Base-by-base conservation (phyloP, 1,140 invertebrate genomes). In the Trichoplusia ni region DNA sequence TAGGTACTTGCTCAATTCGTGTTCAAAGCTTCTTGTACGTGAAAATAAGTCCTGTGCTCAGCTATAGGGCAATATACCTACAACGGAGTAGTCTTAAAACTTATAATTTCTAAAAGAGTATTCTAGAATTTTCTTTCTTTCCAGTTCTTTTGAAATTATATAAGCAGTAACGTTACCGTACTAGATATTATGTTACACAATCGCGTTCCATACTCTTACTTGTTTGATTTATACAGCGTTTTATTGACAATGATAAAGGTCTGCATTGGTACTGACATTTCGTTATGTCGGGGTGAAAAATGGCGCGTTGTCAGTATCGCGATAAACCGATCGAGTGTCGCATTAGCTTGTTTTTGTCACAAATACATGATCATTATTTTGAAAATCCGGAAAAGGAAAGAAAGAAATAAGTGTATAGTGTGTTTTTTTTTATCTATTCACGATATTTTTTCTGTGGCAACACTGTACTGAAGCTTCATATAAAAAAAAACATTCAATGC, bases 231-330 rank as follows among this genome's bases (percentile, higher is more conserved):
- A 79, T 71, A 79, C 71, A 79, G 40, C 58, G 58, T 66, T 73
- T 74, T 74, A 75, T 76, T 80, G 77, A 80, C 78, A 80, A 75
- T 80, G 75, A 80, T 67, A 75, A 71, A 80, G 78, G 78, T 78
- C 69, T 61, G 60, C 64, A 58, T 64, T 71, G 77, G 47, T 61
- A 51, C 71, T 73, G 78, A 80, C 78, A 62, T 75, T 76, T 78
- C 69, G 75, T 75, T 79, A 74, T 74, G 64, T 62, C 44, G 42
- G 33, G 56, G 66, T 80, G 75, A 78, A 74, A 76, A 76, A 80
- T 76, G 73, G 62, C 42, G 42, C 25, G 21, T 33, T 64, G 65
- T 68, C 59, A 62, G 19, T 35, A 59, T 60, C 37, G 31, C 58
- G 29, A 58, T 59, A 59, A 31, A 63, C 33, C 58, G 58, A 64